A percentile compares a stretch with the other conserved stretches of the same genome.
phyloP scores from a whole-genome alignment of 2,888 invertebrate species.

The Onthophagus sagittarius region DNA sequence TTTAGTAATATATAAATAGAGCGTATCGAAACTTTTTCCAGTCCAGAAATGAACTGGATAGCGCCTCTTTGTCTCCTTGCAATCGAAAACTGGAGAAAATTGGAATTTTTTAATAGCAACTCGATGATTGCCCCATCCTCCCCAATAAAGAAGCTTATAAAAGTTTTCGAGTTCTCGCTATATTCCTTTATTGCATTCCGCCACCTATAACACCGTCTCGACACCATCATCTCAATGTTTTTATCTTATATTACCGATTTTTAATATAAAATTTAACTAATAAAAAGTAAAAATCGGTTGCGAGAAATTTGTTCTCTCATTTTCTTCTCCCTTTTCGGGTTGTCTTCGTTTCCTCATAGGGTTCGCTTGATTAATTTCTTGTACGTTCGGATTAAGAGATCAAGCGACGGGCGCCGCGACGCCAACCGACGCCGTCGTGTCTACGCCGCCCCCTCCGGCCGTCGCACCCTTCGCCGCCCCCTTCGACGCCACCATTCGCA shows the following conservation, averaged over 20 bases:
- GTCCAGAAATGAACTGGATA: background rate
- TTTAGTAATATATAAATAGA: too few species aligned
- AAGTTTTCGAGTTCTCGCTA: conserved; percentile 38
- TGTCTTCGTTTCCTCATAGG: conserved; percentile 19
- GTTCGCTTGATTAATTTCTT: conserved; percentile 47
- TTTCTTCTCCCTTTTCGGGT: conserved; percentile 5
- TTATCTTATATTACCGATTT: background rate
- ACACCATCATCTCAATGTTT: background rate
- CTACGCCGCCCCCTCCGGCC: conserved; percentile 33
- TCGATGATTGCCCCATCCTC: background rate
- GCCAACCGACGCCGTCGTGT: conserved; percentile 45
- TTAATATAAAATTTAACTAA: background rate
- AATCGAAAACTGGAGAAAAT: background rate
- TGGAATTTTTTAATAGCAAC: background rate
- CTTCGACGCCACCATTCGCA: conserved; percentile 35
- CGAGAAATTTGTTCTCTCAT: conserved; percentile 17
- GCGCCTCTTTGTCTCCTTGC: background rate
- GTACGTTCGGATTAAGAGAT: conserved; percentile 51
- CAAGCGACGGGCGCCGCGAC: conserved; percentile 48
- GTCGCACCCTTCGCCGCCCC: conserved; percentile 39
- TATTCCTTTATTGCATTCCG: conserved; percentile 42
- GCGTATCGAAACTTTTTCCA: background rate
- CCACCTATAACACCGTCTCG: conserved; percentile 26
- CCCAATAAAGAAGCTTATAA: conserved; percentile 39
- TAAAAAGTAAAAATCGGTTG: background rate